Conservation (phyloP, 2,113 vertebrate species). For the Plecturocebus donacophilus region DNA sequence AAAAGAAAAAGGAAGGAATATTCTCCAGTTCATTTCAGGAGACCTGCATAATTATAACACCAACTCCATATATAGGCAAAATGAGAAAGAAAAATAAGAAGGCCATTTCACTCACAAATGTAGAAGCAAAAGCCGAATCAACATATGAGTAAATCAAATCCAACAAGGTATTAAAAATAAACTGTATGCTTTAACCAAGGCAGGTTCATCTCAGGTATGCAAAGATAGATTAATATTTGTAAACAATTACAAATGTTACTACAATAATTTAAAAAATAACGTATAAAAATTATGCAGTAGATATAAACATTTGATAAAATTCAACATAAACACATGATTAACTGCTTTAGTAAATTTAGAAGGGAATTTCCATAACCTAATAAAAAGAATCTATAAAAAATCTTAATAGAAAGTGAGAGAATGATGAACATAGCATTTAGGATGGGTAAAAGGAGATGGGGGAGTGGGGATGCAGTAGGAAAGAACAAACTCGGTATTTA, state of each 20-base stretch:
- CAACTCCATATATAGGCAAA: not conserved
- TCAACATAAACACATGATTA: not conserved
- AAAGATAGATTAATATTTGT: not conserved
- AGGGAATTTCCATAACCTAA: not conserved
- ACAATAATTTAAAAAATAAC: not conserved
- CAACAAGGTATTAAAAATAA: constrained; percentile 2
- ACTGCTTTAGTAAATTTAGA: constrained; percentile 1
- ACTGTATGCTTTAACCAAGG: not conserved
- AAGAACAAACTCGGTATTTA: not conserved
- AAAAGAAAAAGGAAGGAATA: not conserved
- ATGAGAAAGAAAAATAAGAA: constrained; percentile 16
- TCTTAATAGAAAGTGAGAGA: not conserved
- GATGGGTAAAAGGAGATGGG: not conserved
- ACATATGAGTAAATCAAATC: not conserved
- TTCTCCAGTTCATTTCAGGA: not conserved
- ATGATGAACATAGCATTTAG: not conserved
- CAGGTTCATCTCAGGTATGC: not conserved
- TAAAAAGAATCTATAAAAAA: not conserved
- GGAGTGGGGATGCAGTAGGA: rapidly evolving
- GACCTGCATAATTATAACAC: not conserved
- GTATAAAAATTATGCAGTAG: not conserved
- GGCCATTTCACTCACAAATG: not conserved
- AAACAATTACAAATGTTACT: not conserved
- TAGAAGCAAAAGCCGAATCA: not conserved
- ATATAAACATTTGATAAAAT: constrained; percentile 12